Percentiles rank a stretch among this genome's conserved stretches.
These are phyloP conservation scores for Spilarctia lutea DNA, from an alignment of 2,888 invertebrate species.

Conservation along the genomic window DNA sequence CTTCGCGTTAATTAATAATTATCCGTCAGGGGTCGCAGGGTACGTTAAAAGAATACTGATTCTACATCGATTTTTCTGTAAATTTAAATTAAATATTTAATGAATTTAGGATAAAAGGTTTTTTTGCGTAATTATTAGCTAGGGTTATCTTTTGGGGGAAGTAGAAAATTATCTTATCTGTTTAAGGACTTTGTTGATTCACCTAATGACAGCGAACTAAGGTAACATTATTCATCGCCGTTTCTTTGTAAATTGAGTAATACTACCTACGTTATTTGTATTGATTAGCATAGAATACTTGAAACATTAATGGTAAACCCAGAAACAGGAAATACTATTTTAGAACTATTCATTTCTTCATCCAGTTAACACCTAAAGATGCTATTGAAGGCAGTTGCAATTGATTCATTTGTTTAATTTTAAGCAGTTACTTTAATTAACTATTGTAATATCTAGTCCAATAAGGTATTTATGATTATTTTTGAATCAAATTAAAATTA, in stretches of 20 bases:
- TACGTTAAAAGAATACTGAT: constrained; percentile 38
- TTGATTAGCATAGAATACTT: too few species aligned
- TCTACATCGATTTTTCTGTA: constrained; percentile 35
- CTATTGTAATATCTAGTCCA: too few species aligned
- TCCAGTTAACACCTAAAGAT: too few species aligned
- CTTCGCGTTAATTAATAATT: constrained; percentile 49
- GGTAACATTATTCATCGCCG: background rate
- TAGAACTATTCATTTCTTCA: too few species aligned
- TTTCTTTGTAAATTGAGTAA: background rate
- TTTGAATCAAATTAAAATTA: too few species aligned
- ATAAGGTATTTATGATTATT: too few species aligned
- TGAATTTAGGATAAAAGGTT: constrained; percentile 3
- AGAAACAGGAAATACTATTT: too few species aligned
- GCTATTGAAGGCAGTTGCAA: too few species aligned
- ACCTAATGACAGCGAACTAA: background rate
- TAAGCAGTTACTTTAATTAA: too few species aligned
- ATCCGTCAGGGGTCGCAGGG: constrained; percentile 20
- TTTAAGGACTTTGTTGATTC: background rate
- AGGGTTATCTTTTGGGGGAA: background rate
- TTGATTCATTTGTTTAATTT: too few species aligned
- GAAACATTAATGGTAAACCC: too few species aligned
- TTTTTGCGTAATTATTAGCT: background rate
- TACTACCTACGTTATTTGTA: background rate
- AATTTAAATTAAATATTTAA: constrained; percentile 37
- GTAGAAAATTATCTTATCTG: background rate